These are phyloP conservation scores for Amphiura filiformis DNA, from an alignment of 35 echinoderm and acorn worm species.

Conservation along the genomic window DNA sequence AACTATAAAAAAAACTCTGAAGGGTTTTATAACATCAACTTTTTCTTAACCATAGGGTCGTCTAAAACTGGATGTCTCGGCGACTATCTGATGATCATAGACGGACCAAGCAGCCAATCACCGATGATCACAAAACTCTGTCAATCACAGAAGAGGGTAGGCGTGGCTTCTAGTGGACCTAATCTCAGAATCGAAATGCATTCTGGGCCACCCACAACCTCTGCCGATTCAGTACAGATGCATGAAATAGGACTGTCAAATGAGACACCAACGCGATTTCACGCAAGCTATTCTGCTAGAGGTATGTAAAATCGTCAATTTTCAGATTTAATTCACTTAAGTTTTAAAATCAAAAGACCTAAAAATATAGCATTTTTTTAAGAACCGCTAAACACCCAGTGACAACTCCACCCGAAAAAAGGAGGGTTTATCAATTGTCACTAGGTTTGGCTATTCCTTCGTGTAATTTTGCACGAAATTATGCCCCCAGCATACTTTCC, in stretches of 20 bases:
- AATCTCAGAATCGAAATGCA: constrained; percentile 70
- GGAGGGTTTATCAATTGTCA: too few species aligned
- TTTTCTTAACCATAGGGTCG: constrained; percentile 21
- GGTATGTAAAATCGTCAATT: constrained; percentile 28
- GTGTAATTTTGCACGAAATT: too few species aligned
- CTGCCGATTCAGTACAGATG: not conserved
- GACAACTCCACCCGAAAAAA: too few species aligned
- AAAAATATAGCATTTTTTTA: too few species aligned
- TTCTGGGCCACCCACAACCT: constrained; percentile 11
- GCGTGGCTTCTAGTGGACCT: constrained; percentile 56
- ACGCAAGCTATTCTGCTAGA: constrained; percentile 44
- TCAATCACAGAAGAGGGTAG: constrained; percentile 60
- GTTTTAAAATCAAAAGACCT: too few species aligned
- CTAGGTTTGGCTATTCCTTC: too few species aligned
- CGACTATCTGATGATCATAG: constrained; percentile 66
- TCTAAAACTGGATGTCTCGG: constrained; percentile 62
- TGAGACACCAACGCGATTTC: constrained; percentile 38
- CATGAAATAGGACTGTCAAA: not conserved
- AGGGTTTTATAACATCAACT: too few species aligned
- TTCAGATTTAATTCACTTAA: not conserved
- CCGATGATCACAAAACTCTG: constrained; percentile 82
- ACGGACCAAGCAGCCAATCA: constrained; percentile 62
- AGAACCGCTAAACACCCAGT: not conserved
- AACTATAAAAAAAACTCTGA: too few species aligned
- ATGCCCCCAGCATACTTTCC: too few species aligned